Percentiles rank a stretch among this genome's conserved stretches.
phyloP scores from a whole-genome alignment of 2,888 invertebrate genomes.

The Dasysyrphus tricinctus region DNA sequence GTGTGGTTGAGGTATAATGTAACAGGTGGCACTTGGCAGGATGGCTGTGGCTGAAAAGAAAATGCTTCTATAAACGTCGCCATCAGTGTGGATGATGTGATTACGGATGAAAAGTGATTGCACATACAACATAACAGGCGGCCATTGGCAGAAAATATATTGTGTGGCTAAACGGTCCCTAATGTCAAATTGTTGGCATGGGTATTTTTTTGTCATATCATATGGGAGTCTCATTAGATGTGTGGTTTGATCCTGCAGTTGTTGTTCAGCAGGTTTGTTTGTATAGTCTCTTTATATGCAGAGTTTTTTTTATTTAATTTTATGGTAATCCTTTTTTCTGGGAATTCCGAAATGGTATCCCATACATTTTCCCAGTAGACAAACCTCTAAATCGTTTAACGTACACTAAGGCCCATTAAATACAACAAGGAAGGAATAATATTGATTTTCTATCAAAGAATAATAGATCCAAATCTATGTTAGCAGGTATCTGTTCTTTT shows the following conservation, averaged over 20 bases:
- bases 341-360: not conserved
- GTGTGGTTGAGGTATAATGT: constrained; percentile 1
- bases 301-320: constrained; percentile 6
- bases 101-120: constrained; percentile 40
- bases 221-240: not conserved
- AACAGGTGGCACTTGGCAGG: constrained; percentile 58
- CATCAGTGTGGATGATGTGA: constrained; percentile 42
- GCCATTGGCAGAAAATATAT: constrained; percentile 26
- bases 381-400: not conserved
- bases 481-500: constrained; percentile 4
- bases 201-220: not conserved
- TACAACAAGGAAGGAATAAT: constrained; percentile 38
- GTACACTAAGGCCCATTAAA: not conserved
- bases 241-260: constrained; percentile 15
- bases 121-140: constrained; percentile 45
- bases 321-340: not conserved
- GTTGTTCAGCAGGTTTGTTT: not conserved
- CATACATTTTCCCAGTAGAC: not conserved
- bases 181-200: constrained; percentile 34
- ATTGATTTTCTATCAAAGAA: constrained; percentile 57
- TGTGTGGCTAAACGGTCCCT: constrained; percentile 36
- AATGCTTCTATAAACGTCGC: constrained; percentile 34
- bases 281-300: not conserved
- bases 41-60: constrained; percentile 18
- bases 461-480: constrained; percentile 52